Base-by-base conservation (phyloP, 35 echinoderm and acorn worm species). In the Ptychodera flava region DNA sequence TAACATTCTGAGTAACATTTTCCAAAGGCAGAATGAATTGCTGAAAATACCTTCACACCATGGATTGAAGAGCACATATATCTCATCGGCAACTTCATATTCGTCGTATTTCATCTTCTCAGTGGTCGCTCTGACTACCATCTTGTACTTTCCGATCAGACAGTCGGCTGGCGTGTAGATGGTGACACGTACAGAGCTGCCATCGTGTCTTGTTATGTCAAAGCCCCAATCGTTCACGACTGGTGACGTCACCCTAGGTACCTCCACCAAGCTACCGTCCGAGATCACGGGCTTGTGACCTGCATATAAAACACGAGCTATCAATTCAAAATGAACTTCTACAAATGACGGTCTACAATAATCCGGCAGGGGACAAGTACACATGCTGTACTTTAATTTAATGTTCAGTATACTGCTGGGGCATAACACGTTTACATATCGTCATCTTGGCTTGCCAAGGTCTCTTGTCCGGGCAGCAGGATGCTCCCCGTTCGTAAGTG, bases 11-110 rank as follows among this genome's bases (percentile, higher is more conserved):
- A n/a, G n/a, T n/a, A n/a, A n/a, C n/a, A n/a, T n/a, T n/a, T n/a
- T n/a, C n/a, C n/a, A n/a, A n/a, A n/a, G n/a, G n/a, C n/a, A n/a
- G n/a, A n/a, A n/a, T n/a, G n/a, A n/a, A n/a, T n/a, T n/a, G n/a
- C n/a, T n/a, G n/a, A n/a, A n/a, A n/a, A n/a, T 64, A 95, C 93
- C 78, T 92, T 95, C 92, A 36, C 90, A 94, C 96, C 96, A 99
- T 38, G 96, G 90, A 79, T 99, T 99, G 85, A 94, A 99, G 80
- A 94, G 79, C 78, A 99, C 85, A 35, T 85, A 88, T 1, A 99
- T 75, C 31, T 99, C 90, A 28, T 91, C 77, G 16, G 86, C 84
- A 37, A 78, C 76, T n/a, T 99, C 91, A 38, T 94, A 88, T 32
- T 94, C 92, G 15, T 92, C 88, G 6, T 64, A 6, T 64, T 64